Conservation (phyloP, 2,888 invertebrate species). For the Sisyra terminalis region DNA sequence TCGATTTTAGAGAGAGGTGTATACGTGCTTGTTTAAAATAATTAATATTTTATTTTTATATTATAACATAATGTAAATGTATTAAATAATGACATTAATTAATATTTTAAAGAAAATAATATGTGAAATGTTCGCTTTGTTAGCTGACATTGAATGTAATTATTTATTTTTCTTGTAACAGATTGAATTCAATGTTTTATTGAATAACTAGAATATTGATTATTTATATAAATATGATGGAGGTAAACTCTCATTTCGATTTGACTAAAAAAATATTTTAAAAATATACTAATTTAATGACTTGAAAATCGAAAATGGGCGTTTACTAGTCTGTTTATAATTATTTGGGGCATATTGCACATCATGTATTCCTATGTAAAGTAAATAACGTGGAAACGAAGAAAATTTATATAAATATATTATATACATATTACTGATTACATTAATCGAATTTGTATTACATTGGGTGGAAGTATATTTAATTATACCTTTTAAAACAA, state of each 20-base stretch:
- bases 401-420: too few relatives aligned
- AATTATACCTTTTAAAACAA: slow-evolving; percentile 18
- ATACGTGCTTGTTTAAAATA: slow-evolving; percentile 5
- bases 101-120: slow-evolving; percentile 1
- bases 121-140: slow-evolving; percentile 10
- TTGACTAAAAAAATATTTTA: background rate
- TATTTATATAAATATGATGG: too few relatives aligned
- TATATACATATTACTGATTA: slow-evolving; percentile 28
- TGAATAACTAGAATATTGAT: too few relatives aligned
- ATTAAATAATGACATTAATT: background rate
- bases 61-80: slow-evolving; percentile 5
- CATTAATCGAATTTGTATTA: slow-evolving; percentile 34
- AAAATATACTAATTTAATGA: background rate
- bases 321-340: background rate
- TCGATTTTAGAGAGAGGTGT: background rate
- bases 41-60: slow-evolving; percentile 9
- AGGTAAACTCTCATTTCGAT: too few relatives aligned
- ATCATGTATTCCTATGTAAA: slow-evolving; percentile 24
- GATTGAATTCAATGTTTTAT: background rate
- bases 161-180: slow-evolving; percentile 7
- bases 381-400: too few relatives aligned
- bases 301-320: background rate
- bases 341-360: slow-evolving; percentile 30
- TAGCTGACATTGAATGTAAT: slow-evolving; percentile 8
- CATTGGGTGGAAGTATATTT: slow-evolving; percentile 30